Base-by-base conservation (phyloP, 2,888 invertebrate genomes). In the Drosophila kuntzei region DNA sequence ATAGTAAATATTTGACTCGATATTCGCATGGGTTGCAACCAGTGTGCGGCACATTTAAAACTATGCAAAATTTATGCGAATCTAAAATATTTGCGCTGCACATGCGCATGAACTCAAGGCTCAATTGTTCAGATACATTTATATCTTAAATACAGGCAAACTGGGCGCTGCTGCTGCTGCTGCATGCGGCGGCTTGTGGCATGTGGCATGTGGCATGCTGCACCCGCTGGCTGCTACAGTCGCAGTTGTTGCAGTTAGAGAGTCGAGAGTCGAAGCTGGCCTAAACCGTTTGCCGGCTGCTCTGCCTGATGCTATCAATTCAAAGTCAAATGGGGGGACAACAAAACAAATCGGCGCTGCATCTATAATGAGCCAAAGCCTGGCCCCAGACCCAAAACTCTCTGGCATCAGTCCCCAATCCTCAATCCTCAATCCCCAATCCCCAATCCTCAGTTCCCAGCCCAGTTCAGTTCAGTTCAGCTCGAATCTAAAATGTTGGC, bases 301-400 rank as follows among this genome's bases (percentile, higher is more conserved):
- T 46, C 39, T 74, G 78, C 70, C 79, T 61, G 89, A 89, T 89
- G 89, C 89, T 90, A 89, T 89, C 89, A 89, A 90, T 90, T 90
- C 89, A 85, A 87, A 90, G 90, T 90, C 88, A 90, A 90, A 90
- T 90, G 89, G 90, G 85, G 88, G 89, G 89, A 87, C 88, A 89
- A 87, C 88, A 90, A 87, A 90, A 90, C 89, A 90, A 90, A 90
- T 90, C 90, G 89, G 90, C 90, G 90, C 90, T 90, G 89, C 81
- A 90, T 90, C 89, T 86, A 83, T 90, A 90, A 90, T 90, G 90
- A 90, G 81, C 62, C 67, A 50, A 16, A 46, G 71, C 71, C 65
- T 47, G 36, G 64, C 25, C 58, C 27, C 39, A 55, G 49, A n/a
- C 43, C n/a, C 41, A 20, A n/a, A 32, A 54, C 36, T 32, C 36